phyloP scores from a whole-genome alignment of 2,888 invertebrate genomes.

The Polia nebulosa region DNA sequence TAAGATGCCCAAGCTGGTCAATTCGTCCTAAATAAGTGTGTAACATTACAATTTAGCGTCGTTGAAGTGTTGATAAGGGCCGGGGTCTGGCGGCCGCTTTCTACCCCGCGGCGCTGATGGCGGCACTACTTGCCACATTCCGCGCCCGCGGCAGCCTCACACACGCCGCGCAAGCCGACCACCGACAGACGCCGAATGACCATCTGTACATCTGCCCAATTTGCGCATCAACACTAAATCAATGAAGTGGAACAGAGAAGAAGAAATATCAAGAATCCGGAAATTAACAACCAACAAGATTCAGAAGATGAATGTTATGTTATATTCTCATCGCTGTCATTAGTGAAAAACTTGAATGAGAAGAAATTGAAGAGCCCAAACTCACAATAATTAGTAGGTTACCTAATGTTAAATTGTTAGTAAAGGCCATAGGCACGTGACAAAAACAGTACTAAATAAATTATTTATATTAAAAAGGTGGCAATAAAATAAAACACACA shows the following conservation, averaged over 20 bases:
- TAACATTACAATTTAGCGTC: constrained; percentile 61
- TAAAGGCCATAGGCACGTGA: constrained; percentile 11
- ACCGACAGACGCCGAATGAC: constrained; percentile 30
- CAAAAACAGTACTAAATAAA: constrained; percentile 28
- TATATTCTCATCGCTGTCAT: neutral
- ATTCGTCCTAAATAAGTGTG: constrained; percentile 54
- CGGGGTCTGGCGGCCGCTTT: constrained; percentile 76
- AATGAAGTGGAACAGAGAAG: neutral
- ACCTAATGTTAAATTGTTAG: constrained; percentile 8
- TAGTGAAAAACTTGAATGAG: neutral
- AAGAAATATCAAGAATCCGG: neutral
- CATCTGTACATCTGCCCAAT: constrained; percentile 8
- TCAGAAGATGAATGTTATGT: neutral
- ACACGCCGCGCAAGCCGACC: constrained; percentile 29
- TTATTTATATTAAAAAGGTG: constrained; percentile 51
- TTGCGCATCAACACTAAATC: constrained; percentile 4
- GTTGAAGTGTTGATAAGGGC: constrained; percentile 71
- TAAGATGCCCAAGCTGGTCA: constrained; percentile 7
- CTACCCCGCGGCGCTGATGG: constrained; percentile 79
- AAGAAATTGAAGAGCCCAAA: neutral
- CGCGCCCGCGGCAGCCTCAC: constrained; percentile 68
- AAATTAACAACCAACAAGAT: neutral
- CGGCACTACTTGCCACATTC: constrained; percentile 74
- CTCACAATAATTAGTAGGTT: neutral
- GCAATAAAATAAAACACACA: constrained; percentile 55